Base-by-base conservation (phyloP, 2,113 vertebrate genomes). In the Tragelaphus scriptus region DNA sequence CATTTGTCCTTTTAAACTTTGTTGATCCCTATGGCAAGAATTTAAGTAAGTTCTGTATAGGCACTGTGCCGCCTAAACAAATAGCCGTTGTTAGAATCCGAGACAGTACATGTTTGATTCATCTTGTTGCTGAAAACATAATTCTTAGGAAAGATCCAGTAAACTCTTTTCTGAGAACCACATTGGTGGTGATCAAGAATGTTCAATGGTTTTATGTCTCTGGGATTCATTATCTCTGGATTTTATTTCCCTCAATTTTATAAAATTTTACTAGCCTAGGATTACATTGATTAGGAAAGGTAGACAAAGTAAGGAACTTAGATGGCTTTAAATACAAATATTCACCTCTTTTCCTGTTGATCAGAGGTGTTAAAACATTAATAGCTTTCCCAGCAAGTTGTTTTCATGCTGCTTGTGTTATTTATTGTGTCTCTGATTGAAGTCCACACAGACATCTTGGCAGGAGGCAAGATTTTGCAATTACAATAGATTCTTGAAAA, bases 41-140 rank as follows among this genome's bases (percentile, higher is more conserved):
- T 94, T 98, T 97, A 97, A 97, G 93, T 94, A 97, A 98, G 85
- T 98, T 98, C 84, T 97, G 97, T 98, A 96, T 91, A 98, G 98
- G 91, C 98, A 98, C 92, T 77, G 82, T 98, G 96, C 97, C 97
- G 90, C 94, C 90, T 47, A 97, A 98, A 97, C 98, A 98, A 98
- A 98, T 97, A 98, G 97, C 95, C 97, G 94, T 97, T 91, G 91
- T 97, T 98, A 82, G 96, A 97, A 88, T 96, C 94, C 44, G 97
- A 95, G 97, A 87, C 71, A 98, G 96, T 96, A 96, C 97, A 47
- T 80, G 93, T 68, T 81, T 97, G 96, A 98, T 87, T 96, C 71
- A 82, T 96, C 47, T 90, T 84, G 92, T 97, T 97, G 95, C 75
- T 97, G 65, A 98, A 98, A 87, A 95, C 58, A 51, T 77, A 98